Evolutionary conservation across 64 coral and sea anemone genomes (phyloP), one percentile per base, ranked within the genome.

Genomic region (Actinia tenebrosa): DNA sequence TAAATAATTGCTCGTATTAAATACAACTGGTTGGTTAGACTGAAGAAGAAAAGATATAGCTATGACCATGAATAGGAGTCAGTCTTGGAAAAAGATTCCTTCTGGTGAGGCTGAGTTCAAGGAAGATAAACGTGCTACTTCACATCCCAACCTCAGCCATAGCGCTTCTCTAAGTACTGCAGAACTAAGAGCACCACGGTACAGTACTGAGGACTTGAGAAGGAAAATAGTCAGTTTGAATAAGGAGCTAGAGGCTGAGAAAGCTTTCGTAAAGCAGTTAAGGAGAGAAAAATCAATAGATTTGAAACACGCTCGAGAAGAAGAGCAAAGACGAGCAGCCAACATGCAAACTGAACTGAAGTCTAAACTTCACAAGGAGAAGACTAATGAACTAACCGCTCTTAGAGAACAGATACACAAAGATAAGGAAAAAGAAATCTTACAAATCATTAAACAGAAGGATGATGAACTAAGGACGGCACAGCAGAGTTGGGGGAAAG

Each of bases 341-440:
- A 80, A 84, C 27, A 83, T 92, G 86, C 87, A 89, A 42, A 87
- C 92, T 22, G 96, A 98, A 78, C 71, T 98, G 69, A 92, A 78
- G n/a, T 85, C 89, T 42, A 94, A 94, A 92, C 84, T 98, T 58
- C 88, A 94, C 84, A 94, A 91, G 19, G 96, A 98, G 68, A 98
- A 94, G 86, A 47, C 83, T 13, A 94, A 92, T 64, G 96, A 98
- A 46, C 43, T 98, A 2, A 87, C 84, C 20, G 90, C 92, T 7
- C 75, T 92, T 37, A 98, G 68, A 80, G 96, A 98, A 79, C 92
- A 94, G 19, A 17, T 99, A 13, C 90, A 83, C 84, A 99, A 92
- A 22, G 97, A 99, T 26, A 99, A 99, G 77, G 97, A 99, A 85
- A 95, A 91, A 58, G 97, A 99, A 75, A 91, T 99, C 27, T 17